phyloP scores from a whole-genome alignment of 2,113 vertebrate species.

The Petaurus breviceps region DNA sequence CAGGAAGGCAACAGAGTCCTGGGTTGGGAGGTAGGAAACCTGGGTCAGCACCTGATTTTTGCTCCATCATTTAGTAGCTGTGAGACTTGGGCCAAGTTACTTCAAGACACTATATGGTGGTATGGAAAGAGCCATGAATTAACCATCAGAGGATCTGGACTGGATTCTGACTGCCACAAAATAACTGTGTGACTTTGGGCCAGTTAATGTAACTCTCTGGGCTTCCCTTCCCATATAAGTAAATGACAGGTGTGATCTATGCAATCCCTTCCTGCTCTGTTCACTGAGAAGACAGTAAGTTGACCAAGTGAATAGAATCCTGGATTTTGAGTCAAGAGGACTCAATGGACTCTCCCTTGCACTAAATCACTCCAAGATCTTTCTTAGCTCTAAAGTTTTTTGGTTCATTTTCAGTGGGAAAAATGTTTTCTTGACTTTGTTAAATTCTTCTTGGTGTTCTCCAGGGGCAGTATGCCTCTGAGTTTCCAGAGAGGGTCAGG shows the following conservation, averaged over 20 bases:
- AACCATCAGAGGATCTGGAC: background rate
- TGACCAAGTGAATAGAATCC: background rate
- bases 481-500: background rate
- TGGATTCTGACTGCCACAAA: background rate
- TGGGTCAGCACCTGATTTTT: background rate
- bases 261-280: background rate
- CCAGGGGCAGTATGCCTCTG: background rate
- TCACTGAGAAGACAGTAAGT: background rate
- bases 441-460: background rate
- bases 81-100: background rate
- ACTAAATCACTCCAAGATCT: background rate
- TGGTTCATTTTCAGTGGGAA: background rate
- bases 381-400: background rate
- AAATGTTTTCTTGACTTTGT: background rate
- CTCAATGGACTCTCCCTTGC: fast-evolving
- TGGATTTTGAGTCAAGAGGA: background rate
- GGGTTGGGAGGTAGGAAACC: background rate
- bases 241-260: background rate
- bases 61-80: background rate
- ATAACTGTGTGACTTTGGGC: background rate
- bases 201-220: fast-evolving
- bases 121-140: background rate
- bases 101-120: background rate
- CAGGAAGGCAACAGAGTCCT: background rate
- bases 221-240: background rate